A percentile compares a stretch with the other conserved stretches of the same genome.
Evolutionary conservation across 2,888 invertebrate genomes (phyloP).

Genomic region (Metacarcinus magister): DNA sequence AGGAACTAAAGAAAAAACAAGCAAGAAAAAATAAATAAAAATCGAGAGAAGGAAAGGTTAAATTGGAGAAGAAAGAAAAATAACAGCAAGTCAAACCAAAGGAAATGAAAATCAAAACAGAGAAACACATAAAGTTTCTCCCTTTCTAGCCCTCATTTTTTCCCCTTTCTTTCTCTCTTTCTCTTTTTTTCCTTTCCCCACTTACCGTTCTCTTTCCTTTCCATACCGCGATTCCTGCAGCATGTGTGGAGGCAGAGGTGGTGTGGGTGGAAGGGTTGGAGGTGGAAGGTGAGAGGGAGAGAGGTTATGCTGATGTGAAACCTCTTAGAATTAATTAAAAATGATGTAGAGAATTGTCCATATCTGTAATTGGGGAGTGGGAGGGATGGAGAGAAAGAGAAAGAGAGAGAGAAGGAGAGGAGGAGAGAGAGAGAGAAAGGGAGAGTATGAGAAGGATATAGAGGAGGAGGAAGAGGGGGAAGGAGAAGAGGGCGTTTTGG

Average conservation of each 20-base stretch:
- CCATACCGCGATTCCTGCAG: background rate
- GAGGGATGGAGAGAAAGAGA: background rate
- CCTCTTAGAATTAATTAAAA: constrained; percentile 65
- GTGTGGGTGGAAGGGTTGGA: background rate
- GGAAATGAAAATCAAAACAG: background rate
- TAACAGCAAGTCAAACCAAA: background rate
- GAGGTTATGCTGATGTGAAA: constrained; percentile 41
- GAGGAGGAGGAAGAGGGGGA: background rate
- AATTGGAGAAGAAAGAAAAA: background rate
- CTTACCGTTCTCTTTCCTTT: background rate
- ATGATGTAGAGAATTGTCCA: constrained; percentile 57
- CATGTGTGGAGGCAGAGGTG: background rate
- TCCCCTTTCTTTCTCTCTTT: background rate
- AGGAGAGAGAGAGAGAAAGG: background rate
- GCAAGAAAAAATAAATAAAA: no score
- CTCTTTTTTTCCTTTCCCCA: background rate
- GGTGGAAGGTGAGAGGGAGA: background rate
- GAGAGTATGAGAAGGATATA: background rate
- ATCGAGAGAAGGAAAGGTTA: no score
- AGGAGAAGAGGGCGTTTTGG: background rate
- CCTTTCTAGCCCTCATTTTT: background rate
- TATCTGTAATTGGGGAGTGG: constrained; percentile 61
- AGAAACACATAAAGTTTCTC: background rate
- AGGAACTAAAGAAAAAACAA: no score
- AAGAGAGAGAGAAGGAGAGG: background rate